Conservation (phyloP, 2,113 vertebrate genomes). For the Forbesichthys papilliferus region DNA sequence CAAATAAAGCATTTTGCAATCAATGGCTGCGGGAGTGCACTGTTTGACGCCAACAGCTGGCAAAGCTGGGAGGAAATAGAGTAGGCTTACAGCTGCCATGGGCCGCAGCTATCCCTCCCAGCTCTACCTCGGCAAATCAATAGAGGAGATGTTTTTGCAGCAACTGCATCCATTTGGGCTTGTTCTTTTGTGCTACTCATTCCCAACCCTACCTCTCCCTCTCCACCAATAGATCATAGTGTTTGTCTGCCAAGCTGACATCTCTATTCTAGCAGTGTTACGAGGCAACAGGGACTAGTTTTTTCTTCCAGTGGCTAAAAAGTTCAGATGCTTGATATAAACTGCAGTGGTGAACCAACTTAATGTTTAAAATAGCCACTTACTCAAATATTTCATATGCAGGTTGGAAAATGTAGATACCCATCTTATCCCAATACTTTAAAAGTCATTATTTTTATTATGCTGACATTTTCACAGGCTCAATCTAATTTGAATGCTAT, state of each 20-base stretch:
- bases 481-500: too few species aligned
- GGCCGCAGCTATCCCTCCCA: constrained; percentile 1
- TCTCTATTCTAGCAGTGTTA: background rate
- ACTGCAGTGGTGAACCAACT: too few species aligned
- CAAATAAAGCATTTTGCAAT: too few species aligned
- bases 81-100: background rate
- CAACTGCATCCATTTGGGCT: constrained; percentile 1
- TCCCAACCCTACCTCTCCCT: background rate
- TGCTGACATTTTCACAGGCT: too few species aligned
- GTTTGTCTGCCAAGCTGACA: background rate
- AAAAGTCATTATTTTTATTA: too few species aligned
- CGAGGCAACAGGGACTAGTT: background rate
- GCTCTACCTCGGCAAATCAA: background rate
- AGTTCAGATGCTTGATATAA: background rate
- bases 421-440: background rate
- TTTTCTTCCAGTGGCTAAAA: too few species aligned
- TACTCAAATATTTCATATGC: too few species aligned
- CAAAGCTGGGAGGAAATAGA: background rate
- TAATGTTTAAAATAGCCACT: too few species aligned
- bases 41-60: too few species aligned
- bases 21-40: too few species aligned
- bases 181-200: constrained; percentile 2
- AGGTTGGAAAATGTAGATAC: too few species aligned
- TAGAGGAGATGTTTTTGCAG: constrained; percentile 8
- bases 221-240: background rate